Conservation (phyloP, 2,797 vertebrate genomes). For the Sebastes minor region DNA sequence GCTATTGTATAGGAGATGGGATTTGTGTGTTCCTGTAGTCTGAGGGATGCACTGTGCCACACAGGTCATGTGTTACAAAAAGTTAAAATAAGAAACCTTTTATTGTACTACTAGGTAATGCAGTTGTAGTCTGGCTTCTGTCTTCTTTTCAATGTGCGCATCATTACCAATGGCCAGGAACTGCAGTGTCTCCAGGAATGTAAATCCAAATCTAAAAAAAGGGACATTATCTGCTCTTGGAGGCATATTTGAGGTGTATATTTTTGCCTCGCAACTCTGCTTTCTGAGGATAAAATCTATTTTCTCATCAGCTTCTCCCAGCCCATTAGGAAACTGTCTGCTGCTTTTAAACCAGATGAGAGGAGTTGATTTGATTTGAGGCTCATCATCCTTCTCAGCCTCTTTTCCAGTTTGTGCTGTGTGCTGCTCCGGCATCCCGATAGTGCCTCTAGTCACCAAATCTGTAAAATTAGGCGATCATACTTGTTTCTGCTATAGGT, state of each 20-base stretch:
- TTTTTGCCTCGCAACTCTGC: neutral
- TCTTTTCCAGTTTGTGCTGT: neutral
- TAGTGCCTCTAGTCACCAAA: neutral
- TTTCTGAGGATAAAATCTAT: neutral
- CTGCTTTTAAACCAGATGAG: constrained; percentile 15
- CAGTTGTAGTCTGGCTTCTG: neutral
- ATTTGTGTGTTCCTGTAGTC: neutral
- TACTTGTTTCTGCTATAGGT: neutral
- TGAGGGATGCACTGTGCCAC: neutral
- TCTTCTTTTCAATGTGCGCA: neutral
- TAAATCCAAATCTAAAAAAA: constrained; percentile 13
- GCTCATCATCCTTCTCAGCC: constrained; percentile 4
- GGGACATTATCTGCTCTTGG: neutral
- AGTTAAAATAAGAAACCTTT: neutral
- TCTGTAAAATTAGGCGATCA: neutral
- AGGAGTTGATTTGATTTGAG: constrained; percentile 25
- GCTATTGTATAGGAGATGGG: neutral
- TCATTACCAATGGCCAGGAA: neutral
- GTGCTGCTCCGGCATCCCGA: neutral
- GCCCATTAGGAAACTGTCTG: constrained; percentile 22
- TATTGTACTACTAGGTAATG: neutral
- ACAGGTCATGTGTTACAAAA: neutral
- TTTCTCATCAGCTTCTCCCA: constrained; percentile 9
- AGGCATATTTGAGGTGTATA: constrained; percentile 15
- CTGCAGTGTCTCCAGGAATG: neutral